These are phyloP conservation scores for Bombus ignitus DNA, from an alignment of 1,140 invertebrate genomes.

Conservation along the genomic window DNA sequence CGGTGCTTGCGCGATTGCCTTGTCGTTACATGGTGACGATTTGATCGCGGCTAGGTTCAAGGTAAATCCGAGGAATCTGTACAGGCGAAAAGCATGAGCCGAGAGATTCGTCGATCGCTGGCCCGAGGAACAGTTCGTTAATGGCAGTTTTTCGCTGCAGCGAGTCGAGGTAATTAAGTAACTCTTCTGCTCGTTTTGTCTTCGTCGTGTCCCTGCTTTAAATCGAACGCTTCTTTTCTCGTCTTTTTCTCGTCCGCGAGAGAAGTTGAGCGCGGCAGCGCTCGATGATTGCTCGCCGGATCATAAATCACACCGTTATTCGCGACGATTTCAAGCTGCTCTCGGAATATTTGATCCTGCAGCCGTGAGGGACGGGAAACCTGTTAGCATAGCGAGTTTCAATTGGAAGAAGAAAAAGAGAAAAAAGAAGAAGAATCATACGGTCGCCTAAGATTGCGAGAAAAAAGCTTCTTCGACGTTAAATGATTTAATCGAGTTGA, in stretches of 20 bases:
- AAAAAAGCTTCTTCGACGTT: too few species aligned
- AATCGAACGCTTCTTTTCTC: background rate
- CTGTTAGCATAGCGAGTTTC: background rate
- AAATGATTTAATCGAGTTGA: slow-evolving; percentile 10
- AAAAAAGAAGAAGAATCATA: background rate
- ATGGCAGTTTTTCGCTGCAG: slow-evolving; percentile 29
- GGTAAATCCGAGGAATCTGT: too few species aligned
- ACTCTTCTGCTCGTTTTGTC: background rate
- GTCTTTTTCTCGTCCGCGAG: background rate
- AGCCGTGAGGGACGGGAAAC: background rate
- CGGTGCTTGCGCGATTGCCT: too few species aligned
- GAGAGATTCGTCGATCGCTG: background rate
- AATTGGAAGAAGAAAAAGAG: background rate
- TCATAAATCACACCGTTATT: slow-evolving; percentile 7
- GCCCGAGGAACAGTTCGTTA: background rate
- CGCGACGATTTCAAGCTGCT: background rate
- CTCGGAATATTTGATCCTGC: background rate
- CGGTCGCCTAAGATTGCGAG: too few species aligned
- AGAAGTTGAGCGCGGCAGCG: too few species aligned
- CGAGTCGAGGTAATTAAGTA: slow-evolving; percentile 32
- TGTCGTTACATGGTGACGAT: too few species aligned
- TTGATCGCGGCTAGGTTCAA: too few species aligned
- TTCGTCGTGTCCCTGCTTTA: background rate
- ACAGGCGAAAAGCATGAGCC: too few species aligned
- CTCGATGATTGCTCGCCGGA: background rate